These are phyloP conservation scores for Siphlonurus alternatus DNA, from an alignment of 2,888 invertebrate species.

Conservation along the genomic window DNA sequence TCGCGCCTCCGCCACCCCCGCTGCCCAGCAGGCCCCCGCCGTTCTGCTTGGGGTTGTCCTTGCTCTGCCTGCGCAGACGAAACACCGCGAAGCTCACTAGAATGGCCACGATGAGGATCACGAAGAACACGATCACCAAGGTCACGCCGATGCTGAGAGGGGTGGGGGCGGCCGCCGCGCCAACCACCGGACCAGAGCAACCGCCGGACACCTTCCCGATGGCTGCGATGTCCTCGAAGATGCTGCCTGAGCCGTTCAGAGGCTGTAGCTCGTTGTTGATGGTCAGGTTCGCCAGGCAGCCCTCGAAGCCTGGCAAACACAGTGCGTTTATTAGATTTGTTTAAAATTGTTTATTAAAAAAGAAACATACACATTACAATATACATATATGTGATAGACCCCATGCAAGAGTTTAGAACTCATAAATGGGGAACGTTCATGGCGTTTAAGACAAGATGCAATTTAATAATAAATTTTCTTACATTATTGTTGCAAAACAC, in stretches of 20 bases:
- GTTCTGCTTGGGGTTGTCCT: slow-evolving; percentile 47
- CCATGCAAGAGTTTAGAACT: neutral
- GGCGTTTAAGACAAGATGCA: no score
- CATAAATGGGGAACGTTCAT: no score
- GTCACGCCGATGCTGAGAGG: slow-evolving; percentile 86
- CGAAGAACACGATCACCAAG: slow-evolving; percentile 84
- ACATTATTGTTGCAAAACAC: no score
- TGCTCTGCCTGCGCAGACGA: slow-evolving; percentile 68
- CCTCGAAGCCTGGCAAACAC: slow-evolving; percentile 47
- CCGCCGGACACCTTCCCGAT: slow-evolving; percentile 58
- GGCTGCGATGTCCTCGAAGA: slow-evolving; percentile 50
- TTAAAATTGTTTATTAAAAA: slow-evolving; percentile 24
- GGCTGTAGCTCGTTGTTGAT: slow-evolving; percentile 82
- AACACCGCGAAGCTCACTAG: slow-evolving; percentile 85
- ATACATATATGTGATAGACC: neutral
- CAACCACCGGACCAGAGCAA: slow-evolving; percentile 53
- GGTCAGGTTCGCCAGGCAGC: slow-evolving; percentile 77
- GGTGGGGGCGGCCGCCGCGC: slow-evolving; percentile 61
- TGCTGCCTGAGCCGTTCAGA: slow-evolving; percentile 70
- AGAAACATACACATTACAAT: neutral
- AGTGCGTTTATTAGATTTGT: slow-evolving; percentile 19
- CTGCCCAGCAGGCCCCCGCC: slow-evolving; percentile 44
- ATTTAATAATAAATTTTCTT: no score
- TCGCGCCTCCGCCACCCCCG: slow-evolving; percentile 35
- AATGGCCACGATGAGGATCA: slow-evolving; percentile 74